A percentile compares a stretch with the other conserved stretches of the same genome.
These are phyloP conservation scores for Synanthedon andrenaeformis DNA, from an alignment of 2,888 invertebrate genomes.

Conservation along the genomic window DNA sequence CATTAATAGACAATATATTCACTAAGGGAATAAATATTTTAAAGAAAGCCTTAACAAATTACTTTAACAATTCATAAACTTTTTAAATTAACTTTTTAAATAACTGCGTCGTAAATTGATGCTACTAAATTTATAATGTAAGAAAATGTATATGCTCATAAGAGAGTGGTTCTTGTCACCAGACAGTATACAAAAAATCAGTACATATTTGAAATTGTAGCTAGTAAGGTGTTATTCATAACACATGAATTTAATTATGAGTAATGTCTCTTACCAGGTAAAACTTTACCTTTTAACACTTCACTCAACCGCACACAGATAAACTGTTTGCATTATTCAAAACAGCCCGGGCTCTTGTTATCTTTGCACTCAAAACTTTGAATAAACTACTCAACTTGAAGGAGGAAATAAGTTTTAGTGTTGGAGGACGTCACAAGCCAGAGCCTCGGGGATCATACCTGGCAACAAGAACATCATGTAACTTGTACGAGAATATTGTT, in stretches of 20 bases:
- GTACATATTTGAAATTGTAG: too few species aligned
- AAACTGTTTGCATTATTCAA: constrained; percentile 40
- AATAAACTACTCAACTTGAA: constrained; percentile 40
- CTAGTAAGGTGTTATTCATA: too few species aligned
- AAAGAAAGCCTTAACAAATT: too few species aligned
- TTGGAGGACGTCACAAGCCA: constrained; percentile 13
- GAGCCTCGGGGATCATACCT: neutral
- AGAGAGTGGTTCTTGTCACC: too few species aligned
- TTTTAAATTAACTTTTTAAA: too few species aligned
- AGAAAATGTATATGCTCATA: too few species aligned
- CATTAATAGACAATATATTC: too few species aligned
- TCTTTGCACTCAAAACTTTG: constrained; percentile 58
- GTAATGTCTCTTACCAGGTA: constrained; percentile 8
- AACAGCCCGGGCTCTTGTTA: constrained; percentile 35
- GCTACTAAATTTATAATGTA: too few species aligned
- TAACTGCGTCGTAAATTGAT: too few species aligned
- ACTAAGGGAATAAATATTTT: too few species aligned
- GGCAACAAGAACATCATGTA: neutral
- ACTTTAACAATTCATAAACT: too few species aligned
- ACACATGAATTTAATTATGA: constrained; percentile 20
- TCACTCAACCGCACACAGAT: constrained; percentile 16
- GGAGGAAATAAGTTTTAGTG: constrained; percentile 40
- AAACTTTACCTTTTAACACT: constrained; percentile 24
- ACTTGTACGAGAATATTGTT: neutral
- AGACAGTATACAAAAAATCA: too few species aligned